Evolutionary conservation across 2,797 vertebrate genomes (phyloP).

Genomic region (Cyclopterus lumpus): DNA sequence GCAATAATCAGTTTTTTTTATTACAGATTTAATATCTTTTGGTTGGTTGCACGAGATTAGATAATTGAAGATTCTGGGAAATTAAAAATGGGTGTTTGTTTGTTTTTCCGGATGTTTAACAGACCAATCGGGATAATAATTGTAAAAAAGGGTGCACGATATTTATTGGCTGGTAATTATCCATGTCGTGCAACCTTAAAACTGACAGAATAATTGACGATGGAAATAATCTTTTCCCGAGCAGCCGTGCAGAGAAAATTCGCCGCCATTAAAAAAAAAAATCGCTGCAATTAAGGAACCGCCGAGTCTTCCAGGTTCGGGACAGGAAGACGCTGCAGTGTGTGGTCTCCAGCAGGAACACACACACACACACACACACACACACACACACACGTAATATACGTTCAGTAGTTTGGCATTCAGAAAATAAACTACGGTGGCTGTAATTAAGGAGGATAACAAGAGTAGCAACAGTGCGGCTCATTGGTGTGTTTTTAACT

Average conservation of each 20-base stretch:
- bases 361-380: too few species aligned
- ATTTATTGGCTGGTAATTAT: background rate
- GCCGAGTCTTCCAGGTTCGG: background rate
- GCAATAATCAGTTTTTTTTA: background rate
- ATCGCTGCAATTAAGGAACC: background rate
- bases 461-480: background rate
- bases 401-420: background rate
- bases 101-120: background rate
- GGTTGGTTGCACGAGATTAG: background rate
- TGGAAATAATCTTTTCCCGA: background rate
- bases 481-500: background rate
- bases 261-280: background rate
- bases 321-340: background rate
- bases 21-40: background rate
- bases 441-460: background rate
- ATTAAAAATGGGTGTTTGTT: background rate
- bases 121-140: background rate
- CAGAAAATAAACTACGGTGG: background rate
- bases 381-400: too few species aligned
- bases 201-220: background rate
- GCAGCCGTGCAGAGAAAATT: background rate
- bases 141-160: background rate
- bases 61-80: background rate
- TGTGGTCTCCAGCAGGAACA: conserved; percentile 25
- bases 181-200: background rate